Conservation (phyloP, 2,113 vertebrate species). For the Microtus oregoni region DNA sequence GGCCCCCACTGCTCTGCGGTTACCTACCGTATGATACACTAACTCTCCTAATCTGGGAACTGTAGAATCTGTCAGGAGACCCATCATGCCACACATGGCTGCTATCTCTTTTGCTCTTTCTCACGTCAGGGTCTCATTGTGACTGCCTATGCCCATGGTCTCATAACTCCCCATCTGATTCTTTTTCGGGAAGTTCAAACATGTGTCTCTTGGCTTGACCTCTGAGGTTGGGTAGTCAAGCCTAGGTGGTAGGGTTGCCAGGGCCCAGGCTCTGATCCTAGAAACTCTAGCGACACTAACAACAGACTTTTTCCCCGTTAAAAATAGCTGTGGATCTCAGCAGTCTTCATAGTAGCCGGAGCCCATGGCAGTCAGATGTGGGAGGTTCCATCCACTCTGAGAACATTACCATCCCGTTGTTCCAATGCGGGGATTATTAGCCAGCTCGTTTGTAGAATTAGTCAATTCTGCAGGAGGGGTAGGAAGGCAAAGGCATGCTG, state of each 20-base stretch:
- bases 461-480: neutral
- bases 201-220: neutral
- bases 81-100: neutral
- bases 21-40: neutral
- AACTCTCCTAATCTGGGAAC: neutral
- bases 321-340: constrained; percentile 60
- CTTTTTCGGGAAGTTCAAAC: neutral
- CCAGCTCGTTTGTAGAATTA: constrained; percentile 9
- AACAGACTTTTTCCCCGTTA: constrained; percentile 47
- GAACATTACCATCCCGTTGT: neutral
- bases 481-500: neutral
- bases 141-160: neutral
- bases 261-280: neutral
- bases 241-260: neutral
- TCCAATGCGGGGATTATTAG: constrained; percentile 4
- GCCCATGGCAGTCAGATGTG: constrained; percentile 53
- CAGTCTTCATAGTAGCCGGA: constrained; percentile 70
- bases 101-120: neutral
- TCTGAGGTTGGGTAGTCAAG: neutral
- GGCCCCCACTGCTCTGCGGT: no score
- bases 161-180: neutral
- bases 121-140: neutral
- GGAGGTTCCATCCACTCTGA: constrained; percentile 35
- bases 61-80: neutral
- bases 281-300: neutral